These are phyloP conservation scores for Cuculus canorus DNA, from an alignment of 2,797 vertebrate species.

Conservation along the genomic window DNA sequence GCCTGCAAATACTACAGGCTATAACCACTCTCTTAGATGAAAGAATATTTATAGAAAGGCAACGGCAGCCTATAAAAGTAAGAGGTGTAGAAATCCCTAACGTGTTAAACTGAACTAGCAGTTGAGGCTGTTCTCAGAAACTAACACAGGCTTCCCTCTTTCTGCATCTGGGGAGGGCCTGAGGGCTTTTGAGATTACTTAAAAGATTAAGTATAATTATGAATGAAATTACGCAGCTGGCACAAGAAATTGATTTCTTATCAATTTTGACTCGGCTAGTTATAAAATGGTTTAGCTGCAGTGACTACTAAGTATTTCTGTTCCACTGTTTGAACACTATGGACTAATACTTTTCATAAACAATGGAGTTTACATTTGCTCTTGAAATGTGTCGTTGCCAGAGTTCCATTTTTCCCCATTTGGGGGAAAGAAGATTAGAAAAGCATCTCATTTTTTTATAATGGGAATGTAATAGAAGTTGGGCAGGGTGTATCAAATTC, in stretches of 20 bases:
- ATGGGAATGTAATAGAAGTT: background rate
- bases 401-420: background rate
- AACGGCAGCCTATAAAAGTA: background rate
- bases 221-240: conserved; percentile 35
- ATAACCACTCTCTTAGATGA: background rate
- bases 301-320: background rate
- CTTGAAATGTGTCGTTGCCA: background rate
- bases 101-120: background rate
- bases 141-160: background rate
- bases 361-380: background rate
- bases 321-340: background rate
- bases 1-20: background rate
- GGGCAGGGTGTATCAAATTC: background rate
- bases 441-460: background rate
- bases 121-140: background rate
- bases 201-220: background rate
- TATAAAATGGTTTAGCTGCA: background rate
- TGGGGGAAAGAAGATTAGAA: background rate
- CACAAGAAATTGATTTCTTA: conserved; percentile 5
- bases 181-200: background rate
- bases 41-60: background rate
- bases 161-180: background rate
- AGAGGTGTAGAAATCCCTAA: background rate
- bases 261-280: background rate
- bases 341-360: background rate